Evolutionary conservation across 2,113 vertebrate genomes (phyloP), one percentile per base, ranked within the genome.

Genomic region (Dromas ardeola): DNA sequence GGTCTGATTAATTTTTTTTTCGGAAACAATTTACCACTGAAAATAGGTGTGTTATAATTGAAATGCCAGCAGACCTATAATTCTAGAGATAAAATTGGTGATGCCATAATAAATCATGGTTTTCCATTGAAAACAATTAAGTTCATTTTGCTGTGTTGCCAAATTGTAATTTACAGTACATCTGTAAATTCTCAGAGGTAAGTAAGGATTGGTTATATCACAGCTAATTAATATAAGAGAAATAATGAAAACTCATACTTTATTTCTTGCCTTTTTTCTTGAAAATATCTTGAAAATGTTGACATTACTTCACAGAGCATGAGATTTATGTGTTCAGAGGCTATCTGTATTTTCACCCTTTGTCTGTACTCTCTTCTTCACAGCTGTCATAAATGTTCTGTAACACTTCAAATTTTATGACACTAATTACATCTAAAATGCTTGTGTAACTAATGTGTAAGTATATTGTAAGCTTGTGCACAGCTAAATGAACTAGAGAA

Each of bases 341-440:
- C 53, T 94, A 81, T 95, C 65, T 50, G 21, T 96, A n/a, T 86
- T 96, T 96, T 90, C 80, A n/a, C 45, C 78, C 19, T 70, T 59
- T 40, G 32, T 69, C 43, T 93, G 50, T 95, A 86, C 16, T 73
- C 42, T 83, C 52, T 92, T 85, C 34, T 74, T 81, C 87, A 86
- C 58, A 90, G 71, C 59, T 94, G 59, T 94, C 96, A 82, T 58
- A 87, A 69, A 53, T 72, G 47, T 95, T 96, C 96, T 90, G 29
- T 69, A 95, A 90, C 67, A 82, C 62, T 96, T 97, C 81, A 93
- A 72, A 81, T 95, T 88, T 95, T 97, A 96, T 86, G 59, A 90
- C 19, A 55, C 61, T 95, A 96, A 97, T 96, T 96, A 79, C 1
- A 95, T 79, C 58, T 82, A 91, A 97, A 97, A 97, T 90, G 52